These are phyloP conservation scores for Salvelinus namaycush DNA, from an alignment of 2,113 vertebrate species.

Conservation along the genomic window DNA sequence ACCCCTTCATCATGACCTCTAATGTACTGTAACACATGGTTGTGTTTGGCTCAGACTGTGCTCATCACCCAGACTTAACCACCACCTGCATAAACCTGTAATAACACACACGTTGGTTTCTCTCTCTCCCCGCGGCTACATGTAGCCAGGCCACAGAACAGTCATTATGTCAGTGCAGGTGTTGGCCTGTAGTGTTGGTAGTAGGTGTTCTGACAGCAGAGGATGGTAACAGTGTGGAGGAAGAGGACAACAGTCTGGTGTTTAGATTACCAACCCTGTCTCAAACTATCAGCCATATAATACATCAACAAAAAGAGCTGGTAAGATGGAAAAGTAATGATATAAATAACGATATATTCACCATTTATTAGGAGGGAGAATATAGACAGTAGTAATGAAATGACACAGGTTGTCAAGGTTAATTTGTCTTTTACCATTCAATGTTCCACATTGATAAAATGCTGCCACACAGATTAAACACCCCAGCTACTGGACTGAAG, in stretches of 20 bases:
- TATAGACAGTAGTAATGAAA: too few species aligned
- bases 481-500: constrained; percentile 45
- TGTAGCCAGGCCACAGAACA: constrained; percentile 46
- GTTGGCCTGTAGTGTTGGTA: constrained; percentile 55
- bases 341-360: too few species aligned
- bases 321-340: too few species aligned
- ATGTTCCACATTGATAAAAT: too few species aligned
- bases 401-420: too few species aligned
- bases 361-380: too few species aligned
- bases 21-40: constrained; percentile 76
- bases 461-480: not conserved
- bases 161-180: constrained; percentile 73
- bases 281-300: too few species aligned
- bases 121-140: not conserved
- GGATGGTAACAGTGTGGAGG: constrained; percentile 24
- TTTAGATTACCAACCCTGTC: not conserved
- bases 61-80: constrained; percentile 67
- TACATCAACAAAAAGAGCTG: too few species aligned
- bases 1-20: constrained; percentile 72
- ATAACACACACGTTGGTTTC: constrained; percentile 58
- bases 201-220: constrained; percentile 23
- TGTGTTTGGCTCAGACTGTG: constrained; percentile 64
- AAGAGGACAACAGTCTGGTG: not conserved
- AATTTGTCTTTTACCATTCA: too few species aligned
- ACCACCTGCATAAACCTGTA: constrained; percentile 70